phyloP scores from a whole-genome alignment of 2,797 vertebrate genomes.

The Galagoides demidoff region DNA sequence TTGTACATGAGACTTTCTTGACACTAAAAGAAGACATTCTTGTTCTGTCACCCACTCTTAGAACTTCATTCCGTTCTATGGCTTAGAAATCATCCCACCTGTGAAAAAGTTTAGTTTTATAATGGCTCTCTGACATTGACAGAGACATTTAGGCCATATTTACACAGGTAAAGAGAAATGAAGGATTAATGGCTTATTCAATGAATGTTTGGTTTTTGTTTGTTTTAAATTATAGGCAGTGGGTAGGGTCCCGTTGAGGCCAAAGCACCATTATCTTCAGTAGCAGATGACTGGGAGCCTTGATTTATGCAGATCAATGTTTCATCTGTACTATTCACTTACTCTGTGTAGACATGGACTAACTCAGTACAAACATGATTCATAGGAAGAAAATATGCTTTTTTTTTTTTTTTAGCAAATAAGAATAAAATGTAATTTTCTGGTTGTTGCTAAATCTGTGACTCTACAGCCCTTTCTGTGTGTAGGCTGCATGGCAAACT shows the following conservation, averaged over 20 bases:
- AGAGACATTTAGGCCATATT: neutral
- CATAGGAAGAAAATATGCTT: slow-evolving; percentile 52
- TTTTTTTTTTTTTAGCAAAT: slow-evolving; percentile 66
- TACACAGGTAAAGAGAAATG: neutral
- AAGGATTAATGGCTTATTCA: neutral
- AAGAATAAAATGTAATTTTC: slow-evolving; percentile 77
- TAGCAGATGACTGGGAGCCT: neutral
- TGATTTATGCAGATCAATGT: neutral
- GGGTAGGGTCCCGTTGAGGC: neutral
- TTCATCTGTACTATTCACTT: slow-evolving; percentile 30
- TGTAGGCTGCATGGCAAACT: slow-evolving; percentile 32
- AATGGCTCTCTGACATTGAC: neutral
- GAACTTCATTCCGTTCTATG: neutral
- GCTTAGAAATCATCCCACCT: neutral
- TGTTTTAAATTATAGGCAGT: neutral
- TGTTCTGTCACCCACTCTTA: neutral
- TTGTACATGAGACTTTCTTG: neutral
- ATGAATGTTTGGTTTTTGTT: neutral
- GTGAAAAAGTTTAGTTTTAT: neutral
- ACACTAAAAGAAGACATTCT: neutral
- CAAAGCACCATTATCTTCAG: slow-evolving; percentile 16
- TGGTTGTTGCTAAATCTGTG: neutral
- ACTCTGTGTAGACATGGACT: neutral
- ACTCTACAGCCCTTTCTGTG: slow-evolving; percentile 49
- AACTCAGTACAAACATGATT: slow-evolving; percentile 61